Evolutionary conservation across 2,113 vertebrate species (phyloP).

Genomic region (Rousettus leschenaultii): DNA sequence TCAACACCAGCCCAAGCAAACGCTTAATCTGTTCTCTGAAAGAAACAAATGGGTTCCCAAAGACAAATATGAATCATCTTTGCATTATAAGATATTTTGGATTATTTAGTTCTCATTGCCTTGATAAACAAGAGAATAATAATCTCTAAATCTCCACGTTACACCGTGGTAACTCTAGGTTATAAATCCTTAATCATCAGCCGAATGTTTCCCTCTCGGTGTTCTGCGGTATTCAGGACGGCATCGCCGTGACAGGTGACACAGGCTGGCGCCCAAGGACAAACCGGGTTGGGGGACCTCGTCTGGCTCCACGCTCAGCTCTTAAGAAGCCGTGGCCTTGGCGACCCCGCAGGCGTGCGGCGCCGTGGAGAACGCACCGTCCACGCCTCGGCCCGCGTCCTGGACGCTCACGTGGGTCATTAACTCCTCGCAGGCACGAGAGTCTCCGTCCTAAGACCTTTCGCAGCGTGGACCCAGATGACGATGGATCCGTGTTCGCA

Average conservation of each 20-base stretch:
- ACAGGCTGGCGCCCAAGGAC: neutral
- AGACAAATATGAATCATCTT: conserved; percentile 14
- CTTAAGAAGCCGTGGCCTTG: no score
- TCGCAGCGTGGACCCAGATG: neutral
- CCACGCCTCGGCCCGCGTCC: neutral
- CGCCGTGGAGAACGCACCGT: no score
- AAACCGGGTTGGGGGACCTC: no score
- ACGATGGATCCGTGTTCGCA: neutral
- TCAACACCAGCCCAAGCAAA: neutral
- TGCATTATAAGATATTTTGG: neutral
- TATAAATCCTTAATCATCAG: neutral
- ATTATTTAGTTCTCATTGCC: conserved; percentile 46
- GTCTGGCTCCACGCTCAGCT: no score
- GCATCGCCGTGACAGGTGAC: neutral
- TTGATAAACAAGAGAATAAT: conserved; percentile 10
- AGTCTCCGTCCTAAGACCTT: neutral
- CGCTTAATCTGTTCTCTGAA: neutral
- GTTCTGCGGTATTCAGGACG: neutral
- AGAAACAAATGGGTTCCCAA: neutral
- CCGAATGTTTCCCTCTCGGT: neutral
- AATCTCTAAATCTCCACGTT: neutral
- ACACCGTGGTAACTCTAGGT: neutral
- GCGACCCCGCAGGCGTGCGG: no score
- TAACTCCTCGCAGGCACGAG: neutral
- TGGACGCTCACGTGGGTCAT: neutral